Evolutionary conservation across 35 echinoderm and acorn worm species (phyloP).

Genomic region (Holothuria glaberrima): DNA sequence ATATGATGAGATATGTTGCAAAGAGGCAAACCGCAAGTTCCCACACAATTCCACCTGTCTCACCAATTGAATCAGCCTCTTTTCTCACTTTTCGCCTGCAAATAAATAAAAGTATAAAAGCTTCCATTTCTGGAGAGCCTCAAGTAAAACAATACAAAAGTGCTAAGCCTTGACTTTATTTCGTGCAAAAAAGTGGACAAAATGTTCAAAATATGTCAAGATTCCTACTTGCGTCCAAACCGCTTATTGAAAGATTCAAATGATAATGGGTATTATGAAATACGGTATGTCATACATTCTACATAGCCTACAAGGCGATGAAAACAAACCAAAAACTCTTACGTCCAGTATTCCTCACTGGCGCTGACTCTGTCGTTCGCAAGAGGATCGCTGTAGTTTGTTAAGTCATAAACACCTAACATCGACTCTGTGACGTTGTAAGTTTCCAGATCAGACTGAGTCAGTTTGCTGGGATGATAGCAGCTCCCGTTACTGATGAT

Average conservation of each 20-base stretch:
- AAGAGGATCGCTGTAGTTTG: constrained; percentile 56
- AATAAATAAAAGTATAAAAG: neutral
- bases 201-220: too few species aligned
- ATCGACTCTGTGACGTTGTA: constrained; percentile 58
- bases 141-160: too few species aligned
- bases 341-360: constrained; percentile 88
- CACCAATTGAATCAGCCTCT: constrained; percentile 69
- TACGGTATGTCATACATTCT: too few species aligned
- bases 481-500: constrained; percentile 71
- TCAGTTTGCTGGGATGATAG: constrained; percentile 25
- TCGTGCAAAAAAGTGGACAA: too few species aligned
- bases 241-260: too few species aligned
- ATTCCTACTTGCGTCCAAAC: too few species aligned
- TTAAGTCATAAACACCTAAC: neutral
- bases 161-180: too few species aligned
- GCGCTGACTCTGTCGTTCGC: constrained; percentile 40
- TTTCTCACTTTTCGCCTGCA: neutral
- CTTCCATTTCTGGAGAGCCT: too few species aligned
- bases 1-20: constrained; percentile 68
- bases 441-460: neutral
- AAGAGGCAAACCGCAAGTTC: constrained; percentile 64
- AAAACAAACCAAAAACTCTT: constrained; percentile 16
- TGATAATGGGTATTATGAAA: too few species aligned
- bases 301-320: too few species aligned
- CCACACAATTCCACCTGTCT: constrained; percentile 70